Percentiles rank a stretch among this genome's conserved stretches.
Evolutionary conservation across 1,140 invertebrate species (phyloP).

Genomic region (Brachionus angularis): DNA sequence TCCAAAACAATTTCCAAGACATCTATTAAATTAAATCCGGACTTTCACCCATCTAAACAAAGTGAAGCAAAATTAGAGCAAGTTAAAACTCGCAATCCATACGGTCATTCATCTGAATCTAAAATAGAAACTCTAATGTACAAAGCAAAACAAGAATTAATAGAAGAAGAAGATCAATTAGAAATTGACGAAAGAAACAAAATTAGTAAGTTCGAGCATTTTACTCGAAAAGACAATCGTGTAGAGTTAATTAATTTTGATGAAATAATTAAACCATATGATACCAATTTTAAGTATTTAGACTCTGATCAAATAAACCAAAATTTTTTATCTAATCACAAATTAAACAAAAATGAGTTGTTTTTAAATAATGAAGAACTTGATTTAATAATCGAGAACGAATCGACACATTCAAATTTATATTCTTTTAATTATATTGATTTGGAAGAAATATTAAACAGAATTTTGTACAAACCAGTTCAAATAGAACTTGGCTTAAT

Average conservation of each 20-base stretch:
- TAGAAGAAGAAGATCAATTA: neutral
- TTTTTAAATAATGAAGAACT: neutral
- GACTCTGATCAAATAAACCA: neutral
- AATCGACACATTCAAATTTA: neutral
- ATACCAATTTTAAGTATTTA: neutral
- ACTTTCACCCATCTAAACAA: conserved; percentile 36
- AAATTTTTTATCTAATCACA: neutral
- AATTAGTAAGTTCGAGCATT: conserved; percentile 18
- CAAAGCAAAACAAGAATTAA: neutral
- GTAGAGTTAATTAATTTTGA: conserved; percentile 35
- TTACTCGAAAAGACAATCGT: conserved; percentile 24
- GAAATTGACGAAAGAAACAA: neutral
- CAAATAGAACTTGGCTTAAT: conserved; percentile 1
- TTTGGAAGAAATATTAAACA: conserved; percentile 26
- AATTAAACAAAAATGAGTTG: neutral
- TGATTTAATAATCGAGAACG: too few species aligned
- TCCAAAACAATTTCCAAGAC: neutral
- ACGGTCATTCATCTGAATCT: conserved; percentile 27
- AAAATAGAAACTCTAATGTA: neutral
- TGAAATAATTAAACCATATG: conserved; percentile 19
- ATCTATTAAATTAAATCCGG: neutral
- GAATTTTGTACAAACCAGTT: conserved; percentile 37
- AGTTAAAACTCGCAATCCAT: neutral
- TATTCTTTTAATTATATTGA: neutral
- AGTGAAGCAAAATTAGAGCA: neutral